A percentile compares a stretch with the other conserved stretches of the same genome.
Conservation (phyloP, 2,888 invertebrate genomes). For the Ptychoptera albimana region DNA sequence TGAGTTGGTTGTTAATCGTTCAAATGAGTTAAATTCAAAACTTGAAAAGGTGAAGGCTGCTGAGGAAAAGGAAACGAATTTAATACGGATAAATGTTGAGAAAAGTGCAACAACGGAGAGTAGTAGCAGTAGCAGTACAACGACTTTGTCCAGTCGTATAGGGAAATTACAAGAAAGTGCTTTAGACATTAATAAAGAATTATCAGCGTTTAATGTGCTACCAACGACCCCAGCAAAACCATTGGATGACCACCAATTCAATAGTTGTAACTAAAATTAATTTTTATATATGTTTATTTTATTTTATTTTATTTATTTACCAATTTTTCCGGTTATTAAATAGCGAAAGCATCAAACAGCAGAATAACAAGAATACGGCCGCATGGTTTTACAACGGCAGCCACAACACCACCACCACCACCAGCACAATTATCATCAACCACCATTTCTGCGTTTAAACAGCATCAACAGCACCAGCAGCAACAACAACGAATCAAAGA, state of each 20-base stretch:
- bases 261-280: too few relatives aligned
- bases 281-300: too few relatives aligned
- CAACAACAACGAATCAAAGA: too few relatives aligned
- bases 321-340: too few relatives aligned
- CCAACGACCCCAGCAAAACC: background rate
- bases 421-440: background rate
- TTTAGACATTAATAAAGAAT: background rate
- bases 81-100: background rate
- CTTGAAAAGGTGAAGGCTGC: background rate
- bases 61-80: background rate
- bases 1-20: too few relatives aligned
- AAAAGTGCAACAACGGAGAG: background rate
- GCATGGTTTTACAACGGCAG: background rate
- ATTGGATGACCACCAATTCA: too few relatives aligned
- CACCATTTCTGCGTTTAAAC: background rate
- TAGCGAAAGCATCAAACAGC: background rate
- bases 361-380: background rate
- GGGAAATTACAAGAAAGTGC: conserved; percentile 1
- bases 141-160: background rate
- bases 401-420: background rate
- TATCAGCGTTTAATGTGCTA: background rate
- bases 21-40: background rate
- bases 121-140: background rate
- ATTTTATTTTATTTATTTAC: too few relatives aligned
- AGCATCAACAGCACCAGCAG: background rate